Conservation (phyloP, 2,113 vertebrate species). For the Porphyrio hochstetteri region DNA sequence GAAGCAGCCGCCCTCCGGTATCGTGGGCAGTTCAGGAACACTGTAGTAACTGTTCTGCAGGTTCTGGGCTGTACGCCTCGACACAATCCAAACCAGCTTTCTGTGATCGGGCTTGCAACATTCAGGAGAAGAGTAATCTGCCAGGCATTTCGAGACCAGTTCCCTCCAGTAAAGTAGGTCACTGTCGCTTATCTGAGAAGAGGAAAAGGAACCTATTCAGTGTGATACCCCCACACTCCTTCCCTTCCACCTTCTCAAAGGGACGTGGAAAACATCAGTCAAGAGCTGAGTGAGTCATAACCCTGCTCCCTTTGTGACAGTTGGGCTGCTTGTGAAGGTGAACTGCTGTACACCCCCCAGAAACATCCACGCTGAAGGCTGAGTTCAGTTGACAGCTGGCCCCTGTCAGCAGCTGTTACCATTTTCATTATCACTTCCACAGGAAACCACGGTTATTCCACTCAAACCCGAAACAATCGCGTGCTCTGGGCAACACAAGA, state of each 20-base stretch:
- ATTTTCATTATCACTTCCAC: background rate
- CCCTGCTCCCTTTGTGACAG: background rate
- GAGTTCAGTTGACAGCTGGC: background rate
- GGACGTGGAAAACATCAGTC: background rate
- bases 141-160: conserved; percentile 89
- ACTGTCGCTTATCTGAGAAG: conserved; percentile 83
- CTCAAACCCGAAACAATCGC: background rate
- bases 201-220: background rate
- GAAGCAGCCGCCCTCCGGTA: conserved; percentile 87
- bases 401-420: background rate
- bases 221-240: background rate
- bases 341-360: background rate
- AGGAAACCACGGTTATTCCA: background rate
- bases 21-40: conserved; percentile 91
- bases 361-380: fast-evolving
- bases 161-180: conserved; percentile 91
- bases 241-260: background rate
- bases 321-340: background rate
- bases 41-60: conserved; percentile 91
- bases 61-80: conserved; percentile 91
- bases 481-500: background rate
- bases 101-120: conserved; percentile 95
- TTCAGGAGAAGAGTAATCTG: conserved; percentile 91
- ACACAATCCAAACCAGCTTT: conserved; percentile 95
- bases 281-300: background rate